Evolutionary conservation across 2,113 vertebrate species (phyloP), one percentile per base, ranked within the genome.

Genomic region (Urocynchramus pylzowi): DNA sequence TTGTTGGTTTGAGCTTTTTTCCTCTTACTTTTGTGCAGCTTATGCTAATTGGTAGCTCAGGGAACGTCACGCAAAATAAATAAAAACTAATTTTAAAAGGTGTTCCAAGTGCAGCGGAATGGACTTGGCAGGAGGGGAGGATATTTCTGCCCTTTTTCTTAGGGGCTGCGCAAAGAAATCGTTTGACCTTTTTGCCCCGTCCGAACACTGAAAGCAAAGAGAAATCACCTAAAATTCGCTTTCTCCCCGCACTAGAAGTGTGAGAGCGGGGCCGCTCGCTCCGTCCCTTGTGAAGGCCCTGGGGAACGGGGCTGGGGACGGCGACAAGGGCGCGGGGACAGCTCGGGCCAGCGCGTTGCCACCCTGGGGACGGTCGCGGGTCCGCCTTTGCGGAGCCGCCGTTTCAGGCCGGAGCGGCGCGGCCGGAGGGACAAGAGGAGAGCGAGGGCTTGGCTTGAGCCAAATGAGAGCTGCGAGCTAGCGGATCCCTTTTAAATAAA

Each of bases 201-300:
- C 9, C 6, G 11, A 74, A 33, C 24, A 54, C 7, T 26, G 39
- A 84, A 78, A 75, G 2, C 16, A 17, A 74, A 90, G 14, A 33
- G n/a, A 54, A 81, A 63, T 50, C 33, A 27, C 11, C 33, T 14
- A 80, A 57, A 86, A 37, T 49, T 56, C 10, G 1, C 21, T 39
- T 59, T 91, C 15, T 44, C 14, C 5, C 5, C 4, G 2, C n/a
- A 3, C 2, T 8, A 0, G 3, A 33, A 14, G 2, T 21, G 42
- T 4, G 30, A 13, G 21, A 26, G 22, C 2, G 39, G 26, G 5
- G 4, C 6, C 5, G 11, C 22, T 45, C 39, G 9, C 37, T 54
- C 52, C 1, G 3, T 35, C 76, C 59, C 50, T 1, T 42, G 33
- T 10, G 7, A 31, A 57, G 37, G 33, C 22, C 6, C 18, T 10